Percentiles rank a stretch among this genome's conserved stretches.
Evolutionary conservation across 2,797 vertebrate species (phyloP).

Genomic region (Cossypha niveicapilla): DNA sequence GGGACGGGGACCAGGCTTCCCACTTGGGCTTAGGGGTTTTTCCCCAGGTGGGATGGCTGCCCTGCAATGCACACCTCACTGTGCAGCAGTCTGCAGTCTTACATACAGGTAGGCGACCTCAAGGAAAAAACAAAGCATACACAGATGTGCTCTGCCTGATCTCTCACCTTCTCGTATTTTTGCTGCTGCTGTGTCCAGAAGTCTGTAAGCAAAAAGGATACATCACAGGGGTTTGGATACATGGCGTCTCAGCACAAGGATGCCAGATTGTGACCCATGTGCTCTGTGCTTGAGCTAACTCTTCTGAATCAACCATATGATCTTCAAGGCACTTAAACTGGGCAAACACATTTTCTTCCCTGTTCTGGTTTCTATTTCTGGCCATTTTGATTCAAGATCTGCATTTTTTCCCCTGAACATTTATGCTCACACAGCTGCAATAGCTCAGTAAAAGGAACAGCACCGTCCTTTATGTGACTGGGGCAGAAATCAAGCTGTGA

Average conservation of each 20-base stretch:
- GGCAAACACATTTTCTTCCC: not conserved
- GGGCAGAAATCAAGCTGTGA: not conserved
- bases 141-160: not conserved
- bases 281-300: accelerated
- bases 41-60: not conserved
- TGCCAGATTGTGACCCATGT: not conserved
- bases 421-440: not conserved
- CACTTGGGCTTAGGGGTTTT: accelerated
- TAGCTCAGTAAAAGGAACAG: not conserved
- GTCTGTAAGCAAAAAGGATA: not conserved
- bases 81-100: not conserved
- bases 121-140: not conserved
- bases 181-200: not conserved
- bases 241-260: accelerated
- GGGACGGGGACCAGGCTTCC: not conserved
- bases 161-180: not conserved
- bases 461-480: not conserved
- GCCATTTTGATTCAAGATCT: not conserved
- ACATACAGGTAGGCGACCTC: accelerated
- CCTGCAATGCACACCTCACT: accelerated
- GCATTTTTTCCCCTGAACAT: not conserved
- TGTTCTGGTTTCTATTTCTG: not conserved
- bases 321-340: not conserved
- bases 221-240: accelerated
- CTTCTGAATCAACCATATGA: not conserved